phyloP scores from a whole-genome alignment of 2,888 invertebrate genomes.

The Pomacea canaliculata region DNA sequence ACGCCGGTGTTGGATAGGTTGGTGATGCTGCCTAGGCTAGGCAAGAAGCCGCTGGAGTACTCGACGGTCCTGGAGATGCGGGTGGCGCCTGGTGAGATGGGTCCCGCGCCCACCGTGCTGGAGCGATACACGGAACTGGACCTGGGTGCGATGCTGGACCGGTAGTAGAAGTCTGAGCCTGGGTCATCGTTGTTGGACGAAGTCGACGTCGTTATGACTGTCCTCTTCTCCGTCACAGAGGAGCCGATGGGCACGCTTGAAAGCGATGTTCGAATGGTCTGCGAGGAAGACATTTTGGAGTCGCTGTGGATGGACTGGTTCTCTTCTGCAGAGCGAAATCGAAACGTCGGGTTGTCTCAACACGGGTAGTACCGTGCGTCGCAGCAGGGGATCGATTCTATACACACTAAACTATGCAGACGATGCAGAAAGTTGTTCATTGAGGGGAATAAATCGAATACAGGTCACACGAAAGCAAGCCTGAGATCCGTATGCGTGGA shows the following conservation, averaged over 20 bases:
- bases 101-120: slow-evolving; percentile 24
- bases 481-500: no score
- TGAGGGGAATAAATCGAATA: no score
- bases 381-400: no score
- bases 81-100: slow-evolving; percentile 36
- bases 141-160: slow-evolving; percentile 33
- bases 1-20: slow-evolving; percentile 64
- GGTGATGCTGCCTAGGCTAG: slow-evolving; percentile 41
- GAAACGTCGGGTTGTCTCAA: neutral
- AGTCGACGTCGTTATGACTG: slow-evolving; percentile 51
- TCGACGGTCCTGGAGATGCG: slow-evolving; percentile 46
- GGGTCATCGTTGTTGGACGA: slow-evolving; percentile 31
- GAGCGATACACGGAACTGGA: slow-evolving; percentile 21
- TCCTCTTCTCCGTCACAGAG: slow-evolving; percentile 58
- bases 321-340: neutral
- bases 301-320: neutral
- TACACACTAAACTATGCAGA: no score
- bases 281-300: slow-evolving; percentile 24
- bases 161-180: slow-evolving; percentile 45
- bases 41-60: slow-evolving; percentile 37
- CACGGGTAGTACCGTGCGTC: no score
- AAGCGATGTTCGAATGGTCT: slow-evolving; percentile 18
- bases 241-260: slow-evolving; percentile 17
- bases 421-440: no score
- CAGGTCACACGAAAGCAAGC: no score